Base-by-base conservation (phyloP, 1,140 invertebrate species). In the Drosophila ogumai region DNA sequence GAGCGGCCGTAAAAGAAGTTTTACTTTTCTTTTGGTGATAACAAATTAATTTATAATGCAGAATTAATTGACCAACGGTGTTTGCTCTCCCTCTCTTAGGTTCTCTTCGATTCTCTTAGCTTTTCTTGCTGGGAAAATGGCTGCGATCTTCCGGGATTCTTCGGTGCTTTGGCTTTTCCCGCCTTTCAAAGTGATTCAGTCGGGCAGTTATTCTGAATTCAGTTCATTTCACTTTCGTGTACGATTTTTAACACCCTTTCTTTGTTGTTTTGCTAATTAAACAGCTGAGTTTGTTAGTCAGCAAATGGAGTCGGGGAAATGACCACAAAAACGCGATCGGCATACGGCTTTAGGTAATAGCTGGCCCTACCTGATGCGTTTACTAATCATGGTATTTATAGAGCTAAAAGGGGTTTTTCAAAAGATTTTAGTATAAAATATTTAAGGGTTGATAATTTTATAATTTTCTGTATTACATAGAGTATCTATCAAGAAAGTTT, bases 11-110 rank as follows among this genome's bases (percentile, higher is more conserved):
- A 61, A 58, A 52, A 41, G 44, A 43, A 63, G 64, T 69, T 67
- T 76, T 43, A 67, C 64, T 60, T 72, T 54, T 81, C 52, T 56
- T 74, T 86, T 44, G 60, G 57, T 88, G 82, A 87, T 87, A 87
- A 88, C 76, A 88, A 88, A 80, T 88, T 84, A 80, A 87, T 87
- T 86, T 86, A 87, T 84, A 84, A 87, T 88, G 66, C 72, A 67
- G 40, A 80, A 65, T 32, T 49, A 50, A 25, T 17, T 65, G 13
- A 25, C 43, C 36, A n/a, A 19, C 34, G 43, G 28, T 34, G n/a
- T 0, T 10, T 2, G 9, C 38, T 36, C 60, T 63, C 22, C 3
- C 65, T 32, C 40, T 47, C 46, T 75, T 52, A 25, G 6, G 13
- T 38, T 38, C 52, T 38, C 34, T 55, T 55, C 19, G 34, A 31